These are phyloP conservation scores for Echinometra lucunter DNA, from an alignment of 53 echinoderm and acorn worm genomes.

Conservation along the genomic window DNA sequence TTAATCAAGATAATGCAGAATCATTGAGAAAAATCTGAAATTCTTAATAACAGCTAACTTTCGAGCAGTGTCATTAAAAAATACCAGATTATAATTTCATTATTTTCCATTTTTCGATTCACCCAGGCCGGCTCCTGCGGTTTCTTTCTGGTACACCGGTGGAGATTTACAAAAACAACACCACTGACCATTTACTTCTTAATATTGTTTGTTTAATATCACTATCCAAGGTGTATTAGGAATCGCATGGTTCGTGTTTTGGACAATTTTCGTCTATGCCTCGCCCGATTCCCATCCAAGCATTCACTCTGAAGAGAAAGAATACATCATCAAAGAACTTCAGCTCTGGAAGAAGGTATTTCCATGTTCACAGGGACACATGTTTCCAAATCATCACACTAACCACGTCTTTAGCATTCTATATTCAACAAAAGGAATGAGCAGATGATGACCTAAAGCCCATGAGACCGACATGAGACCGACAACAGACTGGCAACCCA, in stretches of 20 bases:
- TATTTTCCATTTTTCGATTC: background rate
- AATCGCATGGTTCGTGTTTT: constrained; percentile 74
- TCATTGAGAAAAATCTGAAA: no score
- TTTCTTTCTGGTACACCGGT: background rate
- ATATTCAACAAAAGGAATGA: background rate
- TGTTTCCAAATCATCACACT: background rate
- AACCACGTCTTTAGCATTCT: background rate
- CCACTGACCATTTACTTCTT: background rate
- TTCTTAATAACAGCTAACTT: no score
- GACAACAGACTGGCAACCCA: no score
- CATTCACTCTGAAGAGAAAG: constrained; percentile 74
- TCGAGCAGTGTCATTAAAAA: no score
- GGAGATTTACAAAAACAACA: background rate
- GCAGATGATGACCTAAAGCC: background rate
- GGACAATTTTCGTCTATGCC: constrained; percentile 76
- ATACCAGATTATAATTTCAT: background rate
- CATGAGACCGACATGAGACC: no score
- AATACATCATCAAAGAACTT: constrained; percentile 71
- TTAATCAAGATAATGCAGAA: no score
- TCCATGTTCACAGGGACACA: background rate
- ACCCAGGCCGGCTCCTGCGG: background rate
- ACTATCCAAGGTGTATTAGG: constrained; percentile 69
- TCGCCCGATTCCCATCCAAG: constrained; percentile 76
- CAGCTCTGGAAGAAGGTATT: constrained; percentile 66
- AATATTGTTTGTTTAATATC: background rate